Base-by-base conservation (phyloP, 1,140 invertebrate species). In the Hestina assimilis region DNA sequence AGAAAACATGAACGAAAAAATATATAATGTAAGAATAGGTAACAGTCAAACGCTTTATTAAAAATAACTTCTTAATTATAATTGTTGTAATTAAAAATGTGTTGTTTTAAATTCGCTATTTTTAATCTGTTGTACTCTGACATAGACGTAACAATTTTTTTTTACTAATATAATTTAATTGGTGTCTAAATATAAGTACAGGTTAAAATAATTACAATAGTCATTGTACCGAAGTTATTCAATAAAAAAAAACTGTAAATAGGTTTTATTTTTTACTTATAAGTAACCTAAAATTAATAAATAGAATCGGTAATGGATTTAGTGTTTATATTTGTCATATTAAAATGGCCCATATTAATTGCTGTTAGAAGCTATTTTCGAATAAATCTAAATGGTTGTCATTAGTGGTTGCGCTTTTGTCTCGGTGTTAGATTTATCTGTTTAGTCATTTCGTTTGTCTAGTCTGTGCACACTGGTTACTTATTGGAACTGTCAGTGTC, bases 401-500 rank as follows among this genome's bases (percentile, higher is more conserved):
- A 40, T 57, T 59, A 59, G 56, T 52, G 17, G 42, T 50, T 43
- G 48, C 41, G 48, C 47, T 52, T 59, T 43, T 42, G 29, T 59
- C 40, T 59, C 47, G 41, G 41, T 59, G 56, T 59, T 59, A 51
- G 47, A 45, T 38, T 48, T 51, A 51, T 33, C 29, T 24, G 17
- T 43, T 40, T 53, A 43, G 28, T n/a, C 40, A 29, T 58, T 48
- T 28, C 28, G 42, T 59, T 51, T 54, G 20, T 48, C 48, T 41
- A 24, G 35, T 48, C 45, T 54, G 43, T 42, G 45, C 17, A 50
- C 56, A 50, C 45, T 47, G 33, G 51, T 45, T 23, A 31, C 54
- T 48, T 53, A 8, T 41, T 40, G 47, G 38, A 55, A 40, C 66
- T 60, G 64, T 62, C 42, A 59, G 57, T 66, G 71, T 65, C 69